Evolutionary conservation across 2,113 vertebrate genomes (phyloP), one percentile per base, ranked within the genome.

Genomic region (Scortum barcoo): DNA sequence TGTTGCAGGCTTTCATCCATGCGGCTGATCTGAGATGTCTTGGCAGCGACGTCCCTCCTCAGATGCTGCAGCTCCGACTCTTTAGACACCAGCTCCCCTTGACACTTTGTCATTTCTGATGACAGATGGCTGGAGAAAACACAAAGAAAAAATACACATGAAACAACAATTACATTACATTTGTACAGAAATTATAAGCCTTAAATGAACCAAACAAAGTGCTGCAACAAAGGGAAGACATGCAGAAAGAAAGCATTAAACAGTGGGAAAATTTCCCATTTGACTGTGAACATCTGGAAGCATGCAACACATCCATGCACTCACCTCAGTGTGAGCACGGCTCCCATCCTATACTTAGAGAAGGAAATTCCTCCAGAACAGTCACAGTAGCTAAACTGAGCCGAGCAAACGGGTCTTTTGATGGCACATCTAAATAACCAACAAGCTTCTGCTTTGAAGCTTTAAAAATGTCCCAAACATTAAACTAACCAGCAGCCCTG

Each of bases 1-100:
- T 96, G 93, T 74, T 96, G 94, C 90, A 98, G 92, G 44, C 76
- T 92, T 82, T 96, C 91, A 79, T 96, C 95, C 93, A 97, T 72
- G 30, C 94, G 88, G 68, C 83, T 90, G 80, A 98, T 92, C 82
- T 95, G 96, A 60, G 91, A 89, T 14, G 93, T 76, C 93, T 97
- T 97, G 69, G 78, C 62, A 61, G 92, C 85, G 78, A 90, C 89
- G 20, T 98, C 97, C 71, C 9, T 90, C 92, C 93, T 95, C 88
- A 97, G 93, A 44, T 91, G 88, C 76, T 94, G 84, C 86, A 96
- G 78, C 94, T 96, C 95, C 61, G 94, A 93, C 85, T 96, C 96
- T 94, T 96, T 95, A 81, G 85, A 87, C 78, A 57, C 80, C 12
- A 97, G 83, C 72, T 97, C 96, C 81, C 90, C 96, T 76, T 92